Percentiles rank a stretch among this genome's conserved stretches.
phyloP scores from a whole-genome alignment of 2,113 vertebrate genomes.

The Hylia prasina region DNA sequence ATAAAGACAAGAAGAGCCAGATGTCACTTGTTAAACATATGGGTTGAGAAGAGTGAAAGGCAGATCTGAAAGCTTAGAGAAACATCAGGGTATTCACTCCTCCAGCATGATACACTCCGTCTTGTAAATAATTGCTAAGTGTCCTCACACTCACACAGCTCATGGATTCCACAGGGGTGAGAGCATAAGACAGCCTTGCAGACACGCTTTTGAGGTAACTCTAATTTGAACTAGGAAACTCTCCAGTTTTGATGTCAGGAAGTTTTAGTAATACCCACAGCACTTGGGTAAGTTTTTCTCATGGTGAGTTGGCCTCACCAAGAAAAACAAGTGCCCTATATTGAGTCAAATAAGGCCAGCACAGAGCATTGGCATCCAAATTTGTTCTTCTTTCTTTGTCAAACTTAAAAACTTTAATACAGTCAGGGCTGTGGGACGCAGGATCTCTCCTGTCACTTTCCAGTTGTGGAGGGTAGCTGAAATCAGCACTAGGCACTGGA shows the following conservation, averaged over 20 bases:
- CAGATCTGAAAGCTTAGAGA: neutral
- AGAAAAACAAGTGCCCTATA: neutral
- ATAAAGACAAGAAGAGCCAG: neutral
- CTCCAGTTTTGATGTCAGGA: slow-evolving; percentile 16
- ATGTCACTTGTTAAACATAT: neutral
- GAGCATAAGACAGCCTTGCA: neutral
- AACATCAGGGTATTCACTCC: neutral
- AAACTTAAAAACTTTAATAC: neutral
- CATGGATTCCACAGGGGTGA: slow-evolving; percentile 13
- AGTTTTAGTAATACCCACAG: slow-evolving; percentile 22
- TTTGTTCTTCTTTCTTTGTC: neutral
- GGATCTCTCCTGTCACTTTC: neutral
- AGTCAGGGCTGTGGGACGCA: neutral
- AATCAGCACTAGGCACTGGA: neutral
- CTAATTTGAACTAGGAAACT: slow-evolving; percentile 14
- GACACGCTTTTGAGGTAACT: slow-evolving; percentile 40
- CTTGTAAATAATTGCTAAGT: slow-evolving; percentile 14
- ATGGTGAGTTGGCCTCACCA: neutral
- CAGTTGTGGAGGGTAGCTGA: neutral
- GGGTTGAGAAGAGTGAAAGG: neutral
- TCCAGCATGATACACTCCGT: neutral
- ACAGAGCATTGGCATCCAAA: neutral
- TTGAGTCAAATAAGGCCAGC: neutral
- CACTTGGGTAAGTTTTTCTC: neutral
- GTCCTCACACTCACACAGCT: neutral